Evolutionary conservation across 2,888 invertebrate species (phyloP).

Genomic region (Drosophila macrothrix): DNA sequence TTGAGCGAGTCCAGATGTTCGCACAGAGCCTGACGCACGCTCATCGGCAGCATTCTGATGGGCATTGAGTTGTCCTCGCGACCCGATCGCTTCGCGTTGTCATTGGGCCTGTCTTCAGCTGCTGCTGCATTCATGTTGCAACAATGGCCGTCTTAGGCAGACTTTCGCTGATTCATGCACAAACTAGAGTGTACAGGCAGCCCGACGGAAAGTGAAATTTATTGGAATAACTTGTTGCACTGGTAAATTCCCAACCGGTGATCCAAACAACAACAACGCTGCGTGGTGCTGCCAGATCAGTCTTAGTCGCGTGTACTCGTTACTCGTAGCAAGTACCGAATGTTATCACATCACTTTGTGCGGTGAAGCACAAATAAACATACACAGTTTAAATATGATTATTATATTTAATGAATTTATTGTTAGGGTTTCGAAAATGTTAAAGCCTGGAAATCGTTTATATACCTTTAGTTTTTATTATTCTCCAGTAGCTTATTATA

Average conservation of each 20-base stretch:
- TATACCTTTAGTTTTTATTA: not conserved
- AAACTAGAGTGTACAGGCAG: not conserved
- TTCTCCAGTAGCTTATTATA: not conserved
- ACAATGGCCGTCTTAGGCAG: not conserved
- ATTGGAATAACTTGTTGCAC: slow-evolving; percentile 29
- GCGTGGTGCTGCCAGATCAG: slow-evolving; percentile 32
- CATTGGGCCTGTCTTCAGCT: slow-evolving; percentile 12
- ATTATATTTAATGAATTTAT: not conserved
- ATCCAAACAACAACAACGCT: not conserved
- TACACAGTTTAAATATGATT: not conserved
- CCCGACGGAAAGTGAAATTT: not conserved
- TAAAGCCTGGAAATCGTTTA: not conserved
- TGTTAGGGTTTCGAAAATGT: not conserved
- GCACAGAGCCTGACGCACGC: slow-evolving; percentile 89
- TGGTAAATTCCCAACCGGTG: slow-evolving; percentile 23
- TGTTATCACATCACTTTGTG: not conserved
- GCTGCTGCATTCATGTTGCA: slow-evolving; percentile 34
- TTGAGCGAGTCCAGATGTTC: slow-evolving; percentile 91
- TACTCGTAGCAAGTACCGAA: slow-evolving; percentile 9
- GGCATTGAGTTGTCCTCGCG: slow-evolving; percentile 45
- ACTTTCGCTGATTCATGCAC: slow-evolving; percentile 15
- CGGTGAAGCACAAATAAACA: not conserved
- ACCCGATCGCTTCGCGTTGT: slow-evolving; percentile 15
- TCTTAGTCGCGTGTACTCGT: slow-evolving; percentile 6
- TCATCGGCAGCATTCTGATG: slow-evolving; percentile 87